These are phyloP conservation scores for Chelidonichthys spinosus DNA, from an alignment of 2,797 vertebrate species.

Conservation along the genomic window DNA sequence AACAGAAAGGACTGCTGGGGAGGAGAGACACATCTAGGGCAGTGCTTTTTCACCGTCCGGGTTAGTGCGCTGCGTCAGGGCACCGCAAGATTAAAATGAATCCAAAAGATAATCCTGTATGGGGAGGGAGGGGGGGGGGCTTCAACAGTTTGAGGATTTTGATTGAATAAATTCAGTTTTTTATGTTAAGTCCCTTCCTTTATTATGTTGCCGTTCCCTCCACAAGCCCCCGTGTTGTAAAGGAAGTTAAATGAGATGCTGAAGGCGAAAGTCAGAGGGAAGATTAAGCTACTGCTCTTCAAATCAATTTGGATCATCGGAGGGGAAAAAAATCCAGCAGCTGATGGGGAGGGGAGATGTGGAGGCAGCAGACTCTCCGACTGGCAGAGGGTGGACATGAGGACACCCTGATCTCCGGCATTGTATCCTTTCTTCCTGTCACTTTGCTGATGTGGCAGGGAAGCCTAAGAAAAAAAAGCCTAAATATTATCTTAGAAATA, in stretches of 20 bases:
- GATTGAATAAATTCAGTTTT: constrained; percentile 24
- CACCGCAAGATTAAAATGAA: constrained; percentile 50
- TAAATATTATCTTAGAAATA: constrained; percentile 4
- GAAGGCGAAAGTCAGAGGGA: constrained; percentile 16
- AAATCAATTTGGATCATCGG: constrained; percentile 43
- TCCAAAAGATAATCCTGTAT: constrained; percentile 39
- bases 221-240: background rate
- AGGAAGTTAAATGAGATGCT: constrained; percentile 18
- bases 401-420: constrained; percentile 25
- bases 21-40: constrained; percentile 44
- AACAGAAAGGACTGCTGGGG: constrained; percentile 48
- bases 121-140: constrained; percentile 1
- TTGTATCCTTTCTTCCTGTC: constrained; percentile 20
- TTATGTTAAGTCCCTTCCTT: constrained; percentile 12
- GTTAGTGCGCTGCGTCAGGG: constrained; percentile 6
- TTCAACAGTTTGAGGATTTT: constrained; percentile 26
- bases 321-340: background rate
- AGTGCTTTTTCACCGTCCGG: constrained; percentile 27
- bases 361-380: background rate
- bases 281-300: constrained; percentile 13
- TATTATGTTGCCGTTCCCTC: constrained; percentile 22
- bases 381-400: background rate
- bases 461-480: background rate
- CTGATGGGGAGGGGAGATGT: constrained; percentile 24
- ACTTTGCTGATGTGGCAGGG: constrained; percentile 23